A percentile compares a stretch with the other conserved stretches of the same genome.
Conservation (phyloP, 2,113 vertebrate genomes). For the Chitala chitala region DNA sequence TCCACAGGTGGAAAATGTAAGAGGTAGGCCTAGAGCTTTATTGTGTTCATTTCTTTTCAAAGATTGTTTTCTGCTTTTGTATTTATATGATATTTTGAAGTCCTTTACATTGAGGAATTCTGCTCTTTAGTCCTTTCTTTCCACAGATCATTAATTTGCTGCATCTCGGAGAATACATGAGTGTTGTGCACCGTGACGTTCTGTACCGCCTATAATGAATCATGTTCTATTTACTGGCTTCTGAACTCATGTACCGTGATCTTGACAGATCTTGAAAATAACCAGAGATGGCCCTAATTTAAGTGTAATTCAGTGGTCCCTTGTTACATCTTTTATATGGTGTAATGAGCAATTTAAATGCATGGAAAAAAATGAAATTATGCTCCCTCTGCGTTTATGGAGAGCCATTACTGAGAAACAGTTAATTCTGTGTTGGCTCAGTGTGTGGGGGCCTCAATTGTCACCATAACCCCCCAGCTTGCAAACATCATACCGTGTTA, state of each 20-base stretch:
- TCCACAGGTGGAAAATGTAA: too few relatives aligned
- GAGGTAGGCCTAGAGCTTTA: too few relatives aligned
- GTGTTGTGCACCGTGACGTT: background rate
- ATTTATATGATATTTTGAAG: background rate
- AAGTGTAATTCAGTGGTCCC: constrained; percentile 25
- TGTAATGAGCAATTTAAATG: constrained; percentile 65
- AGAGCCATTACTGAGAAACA: constrained; percentile 24
- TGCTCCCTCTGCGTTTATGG: constrained; percentile 19
- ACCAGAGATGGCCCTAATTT: constrained; percentile 38
- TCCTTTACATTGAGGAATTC: too few relatives aligned
- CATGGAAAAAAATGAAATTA: constrained; percentile 46
- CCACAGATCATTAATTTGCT: background rate
- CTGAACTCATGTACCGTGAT: background rate
- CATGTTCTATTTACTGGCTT: background rate
- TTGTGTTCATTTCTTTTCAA: too few relatives aligned
- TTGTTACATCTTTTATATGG: constrained; percentile 28
- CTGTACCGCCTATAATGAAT: background rate
- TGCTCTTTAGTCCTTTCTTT: background rate
- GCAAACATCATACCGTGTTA: too few relatives aligned
- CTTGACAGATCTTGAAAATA: constrained; percentile 6
- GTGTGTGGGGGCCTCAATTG: background rate
- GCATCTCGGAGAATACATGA: background rate
- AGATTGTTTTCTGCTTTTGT: background rate
- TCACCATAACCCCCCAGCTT: too few relatives aligned
- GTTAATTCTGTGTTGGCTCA: background rate